Percentiles rank a stretch among this genome's conserved stretches.
Evolutionary conservation across 2,797 vertebrate genomes (phyloP).

Genomic region (Artibeus jamaicensis): DNA sequence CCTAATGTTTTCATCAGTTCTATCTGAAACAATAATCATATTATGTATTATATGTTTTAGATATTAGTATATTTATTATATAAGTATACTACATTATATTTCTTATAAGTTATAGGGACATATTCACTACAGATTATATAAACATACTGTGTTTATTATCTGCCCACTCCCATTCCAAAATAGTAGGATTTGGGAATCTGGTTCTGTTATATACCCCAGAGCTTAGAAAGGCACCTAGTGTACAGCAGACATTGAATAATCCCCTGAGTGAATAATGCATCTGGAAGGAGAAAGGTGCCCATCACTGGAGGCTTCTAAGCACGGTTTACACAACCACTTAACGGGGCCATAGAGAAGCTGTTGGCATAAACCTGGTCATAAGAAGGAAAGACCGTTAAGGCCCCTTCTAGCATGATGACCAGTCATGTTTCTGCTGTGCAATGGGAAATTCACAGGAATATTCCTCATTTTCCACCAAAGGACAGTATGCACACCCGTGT

Average conservation of each 20-base stretch:
- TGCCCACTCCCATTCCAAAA: neutral
- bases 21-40: neutral
- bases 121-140: neutral
- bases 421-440: neutral
- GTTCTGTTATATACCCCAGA: neutral
- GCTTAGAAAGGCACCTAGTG: neutral
- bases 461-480: constrained; percentile 36
- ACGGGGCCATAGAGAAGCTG: neutral
- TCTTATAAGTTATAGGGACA: neutral
- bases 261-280: neutral
- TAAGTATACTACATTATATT: neutral
- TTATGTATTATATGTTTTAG: neutral
- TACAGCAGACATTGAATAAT: neutral
- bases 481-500: neutral
- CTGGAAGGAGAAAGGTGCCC: neutral
- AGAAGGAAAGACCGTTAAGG: neutral
- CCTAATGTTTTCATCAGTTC: neutral
- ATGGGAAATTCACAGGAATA: neutral
- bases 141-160: neutral
- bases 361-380: neutral
- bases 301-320: neutral
- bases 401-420: neutral
- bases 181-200: neutral
- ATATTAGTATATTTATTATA: neutral
- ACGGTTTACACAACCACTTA: neutral